phyloP scores from a whole-genome alignment of 2,797 vertebrate species.

The Coracias cyanogaster region DNA sequence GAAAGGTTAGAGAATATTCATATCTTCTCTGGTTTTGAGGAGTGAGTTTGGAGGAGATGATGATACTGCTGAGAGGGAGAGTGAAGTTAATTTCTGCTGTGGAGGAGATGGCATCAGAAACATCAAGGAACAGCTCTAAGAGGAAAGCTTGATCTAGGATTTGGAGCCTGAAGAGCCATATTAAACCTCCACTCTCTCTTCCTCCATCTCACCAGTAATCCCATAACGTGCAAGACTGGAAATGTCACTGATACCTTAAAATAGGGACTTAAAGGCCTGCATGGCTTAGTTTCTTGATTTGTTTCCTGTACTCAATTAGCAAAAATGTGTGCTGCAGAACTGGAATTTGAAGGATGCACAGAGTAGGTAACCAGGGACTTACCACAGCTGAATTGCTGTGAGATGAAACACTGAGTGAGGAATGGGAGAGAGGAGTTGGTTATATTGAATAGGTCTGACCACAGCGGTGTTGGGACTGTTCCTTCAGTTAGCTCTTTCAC shows the following conservation, averaged over 20 bases:
- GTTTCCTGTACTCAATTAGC: neutral
- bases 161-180: neutral
- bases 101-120: neutral
- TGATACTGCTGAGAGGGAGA: constrained; percentile 18
- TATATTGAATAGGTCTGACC: neutral
- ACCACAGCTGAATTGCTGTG: neutral
- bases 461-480: neutral
- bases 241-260: constrained; percentile 24
- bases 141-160: neutral
- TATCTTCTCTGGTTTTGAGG: constrained; percentile 6
- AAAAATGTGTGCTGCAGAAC: constrained; percentile 23
- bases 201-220: neutral
- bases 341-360: neutral
- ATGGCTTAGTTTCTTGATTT: neutral
- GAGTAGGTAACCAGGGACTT: neutral
- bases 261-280: neutral
- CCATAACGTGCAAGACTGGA: neutral
- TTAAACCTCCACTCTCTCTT: neutral
- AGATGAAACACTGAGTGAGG: neutral
- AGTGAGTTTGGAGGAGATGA: constrained; percentile 39
- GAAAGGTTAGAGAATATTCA: constrained; percentile 43
- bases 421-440: neutral
- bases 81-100: constrained; percentile 26
- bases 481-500: neutral
- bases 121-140: neutral